phyloP scores from a whole-genome alignment of 2,113 vertebrate species.

The Oxyruncus cristatus region DNA sequence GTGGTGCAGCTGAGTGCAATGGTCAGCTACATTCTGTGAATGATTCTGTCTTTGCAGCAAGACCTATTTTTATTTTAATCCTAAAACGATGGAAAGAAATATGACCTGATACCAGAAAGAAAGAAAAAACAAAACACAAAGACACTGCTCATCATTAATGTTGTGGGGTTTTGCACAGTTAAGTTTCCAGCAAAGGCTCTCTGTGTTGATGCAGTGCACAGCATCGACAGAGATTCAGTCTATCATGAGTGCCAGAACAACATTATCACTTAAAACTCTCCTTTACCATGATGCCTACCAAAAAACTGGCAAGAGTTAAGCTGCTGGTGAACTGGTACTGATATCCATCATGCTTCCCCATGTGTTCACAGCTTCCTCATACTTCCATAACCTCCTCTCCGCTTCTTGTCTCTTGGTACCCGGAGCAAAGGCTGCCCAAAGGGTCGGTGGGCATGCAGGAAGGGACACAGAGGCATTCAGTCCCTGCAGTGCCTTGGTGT shows the following conservation, averaged over 20 bases:
- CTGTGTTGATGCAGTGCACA: not conserved
- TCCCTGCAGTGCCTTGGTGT: not conserved
- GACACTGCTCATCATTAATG: not conserved
- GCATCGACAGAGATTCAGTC: not conserved
- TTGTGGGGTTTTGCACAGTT: not conserved
- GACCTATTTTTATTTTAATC: not conserved
- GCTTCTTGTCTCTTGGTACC: not conserved
- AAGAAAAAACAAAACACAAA: not conserved
- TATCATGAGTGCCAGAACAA: not conserved
- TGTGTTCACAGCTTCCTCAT: not conserved
- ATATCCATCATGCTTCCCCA: not conserved
- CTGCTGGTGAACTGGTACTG: not conserved
- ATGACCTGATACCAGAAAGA: not conserved
- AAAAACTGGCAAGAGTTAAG: not conserved
- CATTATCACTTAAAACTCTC: not conserved
- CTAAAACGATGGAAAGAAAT: not conserved
- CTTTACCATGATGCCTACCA: not conserved
- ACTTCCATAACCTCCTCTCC: not conserved
- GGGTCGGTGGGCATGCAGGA: not conserved
- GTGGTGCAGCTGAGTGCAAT: not conserved
- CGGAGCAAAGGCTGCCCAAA: accelerated
- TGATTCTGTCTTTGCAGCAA: not conserved
- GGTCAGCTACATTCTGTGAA: not conserved
- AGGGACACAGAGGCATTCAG: not conserved
- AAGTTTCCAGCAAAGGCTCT: not conserved